Evolutionary conservation across 2,888 invertebrate species (phyloP).

Genomic region (Caenorhabditis japonica): DNA sequence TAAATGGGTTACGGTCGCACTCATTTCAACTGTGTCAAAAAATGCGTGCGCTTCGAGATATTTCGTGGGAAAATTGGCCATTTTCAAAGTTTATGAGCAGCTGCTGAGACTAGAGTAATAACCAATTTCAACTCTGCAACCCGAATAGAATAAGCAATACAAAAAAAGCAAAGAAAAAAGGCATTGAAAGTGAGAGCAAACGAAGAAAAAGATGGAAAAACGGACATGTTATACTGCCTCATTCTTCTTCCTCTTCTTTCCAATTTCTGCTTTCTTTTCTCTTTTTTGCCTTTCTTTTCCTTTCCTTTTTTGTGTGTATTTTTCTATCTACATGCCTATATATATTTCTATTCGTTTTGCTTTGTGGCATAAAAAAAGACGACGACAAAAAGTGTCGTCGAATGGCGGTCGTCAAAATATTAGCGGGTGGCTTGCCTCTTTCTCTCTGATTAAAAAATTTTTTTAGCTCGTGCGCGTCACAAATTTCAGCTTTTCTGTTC

Average conservation of each 20-base stretch:
- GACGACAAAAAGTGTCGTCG: slow-evolving; percentile 6
- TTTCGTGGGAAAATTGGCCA: no score
- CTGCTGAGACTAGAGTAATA: no score
- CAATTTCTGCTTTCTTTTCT: slow-evolving; percentile 1
- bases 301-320: slow-evolving; percentile 17
- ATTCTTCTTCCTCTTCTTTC: slow-evolving; percentile 3
- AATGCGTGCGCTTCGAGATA: no score
- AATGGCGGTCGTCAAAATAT: slow-evolving; percentile 40
- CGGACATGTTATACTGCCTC: neutral
- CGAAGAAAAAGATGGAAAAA: slow-evolving; percentile 29
- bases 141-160: slow-evolving; percentile 22
- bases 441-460: slow-evolving; percentile 37
- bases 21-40: no score
- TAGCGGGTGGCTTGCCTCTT: no score
- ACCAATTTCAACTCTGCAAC: no score
- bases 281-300: slow-evolving; percentile 12
- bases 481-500: no score
- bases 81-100: no score
- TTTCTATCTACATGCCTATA: slow-evolving; percentile 15
- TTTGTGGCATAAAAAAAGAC: slow-evolving; percentile 6
- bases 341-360: slow-evolving; percentile 13
- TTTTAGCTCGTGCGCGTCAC: no score
- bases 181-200: slow-evolving; percentile 25
- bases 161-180: slow-evolving; percentile 10
- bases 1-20: no score